Conservation (phyloP, 64 coral and sea anemone genomes). For the Montipora cactus region DNA sequence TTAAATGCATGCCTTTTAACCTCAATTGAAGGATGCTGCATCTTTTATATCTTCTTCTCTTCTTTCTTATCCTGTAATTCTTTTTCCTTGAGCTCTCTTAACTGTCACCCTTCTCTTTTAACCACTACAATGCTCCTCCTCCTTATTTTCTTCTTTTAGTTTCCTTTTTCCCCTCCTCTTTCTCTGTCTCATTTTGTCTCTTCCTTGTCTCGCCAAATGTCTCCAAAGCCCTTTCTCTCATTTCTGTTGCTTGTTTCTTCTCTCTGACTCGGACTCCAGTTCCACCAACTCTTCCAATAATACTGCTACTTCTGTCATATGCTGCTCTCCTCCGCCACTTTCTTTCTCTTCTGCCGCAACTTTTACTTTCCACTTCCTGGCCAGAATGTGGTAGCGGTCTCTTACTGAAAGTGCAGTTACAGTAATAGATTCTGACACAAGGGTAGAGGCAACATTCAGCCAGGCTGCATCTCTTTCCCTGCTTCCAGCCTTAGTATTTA, state of each 20-base stretch:
- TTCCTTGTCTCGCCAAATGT: conserved; percentile 32
- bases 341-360: neutral
- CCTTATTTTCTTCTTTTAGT: neutral
- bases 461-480: neutral
- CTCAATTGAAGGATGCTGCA: neutral
- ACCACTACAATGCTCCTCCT: conserved; percentile 4
- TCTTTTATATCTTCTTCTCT: conserved; percentile 4
- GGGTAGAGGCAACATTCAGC: conserved; percentile 6
- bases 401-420: conserved; percentile 6
- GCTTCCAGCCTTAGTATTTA: neutral
- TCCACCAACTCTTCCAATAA: conserved; percentile 19
- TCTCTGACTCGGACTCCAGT: neutral
- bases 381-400: neutral
- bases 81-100: conserved; percentile 1
- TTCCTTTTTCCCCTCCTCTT: neutral
- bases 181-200: neutral
- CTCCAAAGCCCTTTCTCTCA: conserved; percentile 43
- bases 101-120: conserved; percentile 20
- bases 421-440: conserved; percentile 2
- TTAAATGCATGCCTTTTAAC: no score
- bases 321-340: neutral
- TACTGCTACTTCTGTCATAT: neutral
- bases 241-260: conserved; percentile 23
- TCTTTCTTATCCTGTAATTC: conserved; percentile 21
- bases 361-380: conserved; percentile 9